Conservation (phyloP, 2,888 invertebrate genomes). For the Troilus luridus region DNA sequence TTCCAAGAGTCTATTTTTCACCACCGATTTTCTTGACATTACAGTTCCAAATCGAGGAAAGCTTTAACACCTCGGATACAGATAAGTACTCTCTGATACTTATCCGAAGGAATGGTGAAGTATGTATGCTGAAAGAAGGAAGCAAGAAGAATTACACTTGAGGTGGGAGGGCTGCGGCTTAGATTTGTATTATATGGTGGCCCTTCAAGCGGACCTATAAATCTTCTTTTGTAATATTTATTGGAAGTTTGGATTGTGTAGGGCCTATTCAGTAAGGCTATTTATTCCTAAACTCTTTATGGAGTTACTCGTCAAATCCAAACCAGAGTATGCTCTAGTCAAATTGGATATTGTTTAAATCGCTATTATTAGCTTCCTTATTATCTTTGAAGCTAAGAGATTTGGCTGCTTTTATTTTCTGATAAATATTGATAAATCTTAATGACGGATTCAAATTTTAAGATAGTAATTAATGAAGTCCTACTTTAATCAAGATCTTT, state of each 20-base stretch:
- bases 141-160: background rate
- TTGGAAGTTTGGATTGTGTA: background rate
- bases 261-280: background rate
- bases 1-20: no score
- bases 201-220: background rate
- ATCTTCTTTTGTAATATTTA: slow-evolving; percentile 44
- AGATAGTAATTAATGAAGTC: no score
- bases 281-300: background rate
- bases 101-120: background rate
- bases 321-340: background rate
- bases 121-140: background rate
- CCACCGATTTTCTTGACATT: no score
- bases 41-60: no score
- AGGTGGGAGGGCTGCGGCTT: background rate
- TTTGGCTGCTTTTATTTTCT: background rate
- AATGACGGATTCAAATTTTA: no score
- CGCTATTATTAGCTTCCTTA: background rate
- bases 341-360: no score
- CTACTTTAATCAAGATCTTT: no score
- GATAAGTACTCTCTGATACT: background rate
- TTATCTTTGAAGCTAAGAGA: background rate
- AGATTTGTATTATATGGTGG: background rate
- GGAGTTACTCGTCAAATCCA: background rate
- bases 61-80: background rate
- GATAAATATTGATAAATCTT: no score